A percentile compares a stretch with the other conserved stretches of the same genome.
Evolutionary conservation across 2,113 vertebrate genomes (phyloP).

Genomic region (Sebastes schlegelii): DNA sequence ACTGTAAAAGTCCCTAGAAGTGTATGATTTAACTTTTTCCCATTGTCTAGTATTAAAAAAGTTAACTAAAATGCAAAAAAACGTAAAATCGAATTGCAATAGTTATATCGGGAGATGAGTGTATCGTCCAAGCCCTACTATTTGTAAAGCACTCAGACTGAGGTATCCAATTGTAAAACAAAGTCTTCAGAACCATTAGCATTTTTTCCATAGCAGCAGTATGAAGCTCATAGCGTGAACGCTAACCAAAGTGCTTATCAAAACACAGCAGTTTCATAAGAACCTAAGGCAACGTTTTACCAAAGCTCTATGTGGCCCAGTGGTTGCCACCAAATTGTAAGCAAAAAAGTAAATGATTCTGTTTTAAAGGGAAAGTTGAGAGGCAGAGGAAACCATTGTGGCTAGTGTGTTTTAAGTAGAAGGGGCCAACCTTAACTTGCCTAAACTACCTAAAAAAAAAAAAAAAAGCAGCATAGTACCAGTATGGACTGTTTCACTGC

Average conservation of each 20-base stretch:
- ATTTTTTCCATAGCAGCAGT: not conserved
- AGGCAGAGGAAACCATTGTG: constrained; percentile 39
- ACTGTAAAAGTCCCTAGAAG: no score
- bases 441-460: no score
- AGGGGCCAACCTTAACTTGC: constrained; percentile 17
- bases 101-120: no score
- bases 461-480: constrained; percentile 1
- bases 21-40: no score
- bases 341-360: constrained; percentile 24
- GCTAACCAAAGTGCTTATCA: not conserved
- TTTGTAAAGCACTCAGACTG: not conserved
- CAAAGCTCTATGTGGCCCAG: not conserved
- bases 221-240: not conserved
- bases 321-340: constrained; percentile 24
- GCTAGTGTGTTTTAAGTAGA: constrained; percentile 42
- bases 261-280: not conserved
- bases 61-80: no score
- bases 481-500: constrained; percentile 23
- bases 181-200: not conserved
- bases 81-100: no score
- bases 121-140: not conserved
- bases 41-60: no score
- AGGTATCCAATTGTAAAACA: not conserved
- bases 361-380: constrained; percentile 26
- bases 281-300: not conserved